phyloP scores from a whole-genome alignment of 1,140 invertebrate genomes.

The Ceratina japonica region DNA sequence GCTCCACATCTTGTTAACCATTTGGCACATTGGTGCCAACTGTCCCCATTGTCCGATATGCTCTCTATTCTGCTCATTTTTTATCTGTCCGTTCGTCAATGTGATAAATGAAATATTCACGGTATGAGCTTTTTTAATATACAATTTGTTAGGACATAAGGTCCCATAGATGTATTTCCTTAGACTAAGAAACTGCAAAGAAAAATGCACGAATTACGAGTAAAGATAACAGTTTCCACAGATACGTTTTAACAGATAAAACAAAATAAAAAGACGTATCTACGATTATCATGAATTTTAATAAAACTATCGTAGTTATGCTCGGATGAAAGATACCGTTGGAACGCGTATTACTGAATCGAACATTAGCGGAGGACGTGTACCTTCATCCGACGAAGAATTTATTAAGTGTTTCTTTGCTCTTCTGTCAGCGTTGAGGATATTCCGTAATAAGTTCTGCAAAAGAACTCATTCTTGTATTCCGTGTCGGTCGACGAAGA shows the following conservation, averaged over 20 bases:
- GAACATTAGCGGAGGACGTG: conserved; percentile 2
- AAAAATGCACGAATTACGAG: neutral
- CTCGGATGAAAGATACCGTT: neutral
- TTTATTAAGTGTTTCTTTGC: conserved; percentile 20
- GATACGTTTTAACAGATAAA: neutral
- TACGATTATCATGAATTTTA: neutral
- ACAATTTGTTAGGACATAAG: conserved; percentile 10
- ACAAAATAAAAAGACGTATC: neutral
- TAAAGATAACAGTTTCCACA: neutral
- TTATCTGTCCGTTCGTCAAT: neutral
- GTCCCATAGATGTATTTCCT: neutral
- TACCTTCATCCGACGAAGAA: conserved; percentile 36
- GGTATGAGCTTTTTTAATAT: neutral
- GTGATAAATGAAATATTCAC: conserved; percentile 27
- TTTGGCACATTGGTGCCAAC: conserved; percentile 92
- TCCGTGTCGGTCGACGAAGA: conserved; percentile 17
- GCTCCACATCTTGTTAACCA: conserved; percentile 95
- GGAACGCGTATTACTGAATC: neutral
- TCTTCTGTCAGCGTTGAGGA: conserved; percentile 35
- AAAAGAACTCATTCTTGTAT: conserved; percentile 44
- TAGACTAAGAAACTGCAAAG: neutral
- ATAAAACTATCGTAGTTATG: neutral
- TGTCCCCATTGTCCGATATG: conserved; percentile 61
- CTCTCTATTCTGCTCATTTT: conserved; percentile 52
- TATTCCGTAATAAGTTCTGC: conserved; percentile 15